Percentiles rank a stretch among this genome's conserved stretches.
phyloP scores from a whole-genome alignment of 2,888 invertebrate species.

The Thumatha senex region DNA sequence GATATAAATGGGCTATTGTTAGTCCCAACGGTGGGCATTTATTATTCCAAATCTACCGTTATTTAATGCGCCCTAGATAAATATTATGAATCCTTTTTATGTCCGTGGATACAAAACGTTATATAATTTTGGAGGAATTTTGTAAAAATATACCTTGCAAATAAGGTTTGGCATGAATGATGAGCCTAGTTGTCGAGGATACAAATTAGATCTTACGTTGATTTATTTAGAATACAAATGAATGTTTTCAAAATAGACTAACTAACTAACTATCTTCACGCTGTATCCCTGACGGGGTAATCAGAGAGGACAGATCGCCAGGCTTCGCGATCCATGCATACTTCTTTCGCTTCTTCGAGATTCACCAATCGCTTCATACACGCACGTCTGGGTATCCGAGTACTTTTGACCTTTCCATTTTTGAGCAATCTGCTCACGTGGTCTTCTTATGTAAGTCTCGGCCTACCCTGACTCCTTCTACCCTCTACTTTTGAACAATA shows the following conservation, averaged over 20 bases:
- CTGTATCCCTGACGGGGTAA: too few species aligned
- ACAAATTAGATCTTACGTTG: slow-evolving; percentile 31
- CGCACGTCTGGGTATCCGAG: too few species aligned
- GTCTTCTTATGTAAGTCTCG: too few species aligned
- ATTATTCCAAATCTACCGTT: slow-evolving; percentile 62
- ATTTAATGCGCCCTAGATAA: slow-evolving; percentile 64
- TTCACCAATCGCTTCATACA: too few species aligned
- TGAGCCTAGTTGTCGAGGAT: slow-evolving; percentile 28
- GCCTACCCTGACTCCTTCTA: too few species aligned
- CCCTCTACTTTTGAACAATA: too few species aligned
- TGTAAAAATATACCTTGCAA: slow-evolving; percentile 41
- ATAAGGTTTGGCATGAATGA: slow-evolving; percentile 11
- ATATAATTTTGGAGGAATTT: slow-evolving; percentile 51
- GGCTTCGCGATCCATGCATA: too few species aligned
- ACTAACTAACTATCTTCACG: too few species aligned
- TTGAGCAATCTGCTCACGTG: too few species aligned
- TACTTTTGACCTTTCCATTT: too few species aligned
- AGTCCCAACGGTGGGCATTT: slow-evolving; percentile 56
- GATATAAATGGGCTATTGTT: slow-evolving; percentile 61
- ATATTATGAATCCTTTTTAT: slow-evolving; percentile 64
- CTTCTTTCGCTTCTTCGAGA: too few species aligned
- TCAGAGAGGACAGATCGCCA: too few species aligned
- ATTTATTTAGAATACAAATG: slow-evolving; percentile 22
- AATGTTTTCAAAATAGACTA: not conserved
- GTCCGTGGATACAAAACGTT: slow-evolving; percentile 43